phyloP scores from a whole-genome alignment of 2,797 vertebrate genomes.

The Limosa lapponica region DNA sequence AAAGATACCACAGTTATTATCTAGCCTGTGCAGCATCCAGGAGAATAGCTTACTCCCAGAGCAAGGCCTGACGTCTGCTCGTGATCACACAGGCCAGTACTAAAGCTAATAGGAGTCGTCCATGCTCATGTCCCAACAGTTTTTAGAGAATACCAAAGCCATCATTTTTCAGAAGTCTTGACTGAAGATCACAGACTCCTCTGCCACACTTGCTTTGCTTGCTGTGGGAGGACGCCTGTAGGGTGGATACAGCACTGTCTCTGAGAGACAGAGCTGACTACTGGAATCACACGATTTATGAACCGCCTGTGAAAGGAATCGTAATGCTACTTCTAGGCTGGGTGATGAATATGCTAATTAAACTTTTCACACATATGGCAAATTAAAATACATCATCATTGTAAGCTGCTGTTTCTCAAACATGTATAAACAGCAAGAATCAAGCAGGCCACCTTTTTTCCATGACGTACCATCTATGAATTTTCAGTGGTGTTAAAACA shows the following conservation, averaged over 20 bases:
- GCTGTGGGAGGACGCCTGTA: neutral
- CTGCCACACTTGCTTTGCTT: rapidly evolving
- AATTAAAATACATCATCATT: constrained; percentile 23
- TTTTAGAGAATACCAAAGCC: neutral
- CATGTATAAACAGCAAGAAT: constrained; percentile 15
- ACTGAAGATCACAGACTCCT: neutral
- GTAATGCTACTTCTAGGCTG: neutral
- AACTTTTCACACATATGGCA: constrained; percentile 26
- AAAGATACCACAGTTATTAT: neutral
- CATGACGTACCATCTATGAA: neutral
- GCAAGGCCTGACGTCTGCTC: neutral
- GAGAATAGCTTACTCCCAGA: neutral
- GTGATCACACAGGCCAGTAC: neutral
- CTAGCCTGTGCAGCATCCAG: neutral
- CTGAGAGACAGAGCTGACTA: neutral
- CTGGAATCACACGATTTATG: neutral
- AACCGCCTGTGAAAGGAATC: neutral
- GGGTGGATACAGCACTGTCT: neutral
- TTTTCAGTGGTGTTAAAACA: constrained; percentile 10
- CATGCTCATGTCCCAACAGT: neutral
- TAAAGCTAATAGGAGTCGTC: neutral
- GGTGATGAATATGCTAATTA: constrained; percentile 42
- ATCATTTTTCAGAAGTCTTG: neutral
- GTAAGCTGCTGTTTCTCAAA: constrained; percentile 53
- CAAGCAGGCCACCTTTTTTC: neutral